Percentiles rank a stretch among this genome's conserved stretches.
These are phyloP conservation scores for Nycticebus coucang DNA, from an alignment of 2,113 vertebrate species.

Conservation along the genomic window DNA sequence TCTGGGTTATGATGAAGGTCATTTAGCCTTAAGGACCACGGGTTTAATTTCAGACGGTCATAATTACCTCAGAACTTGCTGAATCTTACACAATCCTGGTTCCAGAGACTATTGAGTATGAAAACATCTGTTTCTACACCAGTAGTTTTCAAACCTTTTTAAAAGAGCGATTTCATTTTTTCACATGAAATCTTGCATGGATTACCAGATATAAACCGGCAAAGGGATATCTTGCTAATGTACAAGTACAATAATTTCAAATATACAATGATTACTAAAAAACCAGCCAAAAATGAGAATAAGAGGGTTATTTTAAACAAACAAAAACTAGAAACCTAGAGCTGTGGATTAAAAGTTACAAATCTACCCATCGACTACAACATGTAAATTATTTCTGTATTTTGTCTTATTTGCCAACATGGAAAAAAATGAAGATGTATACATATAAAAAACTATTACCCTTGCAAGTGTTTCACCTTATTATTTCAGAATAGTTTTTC, in stretches of 20 bases:
- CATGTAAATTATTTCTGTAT: not conserved
- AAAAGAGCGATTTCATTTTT: constrained; percentile 20
- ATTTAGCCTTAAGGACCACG: not conserved
- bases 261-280: not conserved
- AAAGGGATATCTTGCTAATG: not conserved
- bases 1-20: not conserved
- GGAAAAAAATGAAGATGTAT: not conserved
- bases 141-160: not conserved
- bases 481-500: constrained; percentile 31
- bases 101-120: not conserved
- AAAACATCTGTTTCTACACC: constrained; percentile 5
- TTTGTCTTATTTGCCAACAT: constrained; percentile 9
- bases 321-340: not conserved
- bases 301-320: not conserved
- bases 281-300: not conserved
- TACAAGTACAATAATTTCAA: not conserved
- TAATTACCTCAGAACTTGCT: not conserved
- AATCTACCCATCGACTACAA: not conserved
- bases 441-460: not conserved
- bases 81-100: not conserved
- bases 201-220: not conserved
- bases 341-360: constrained; percentile 18
- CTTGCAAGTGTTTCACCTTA: not conserved
- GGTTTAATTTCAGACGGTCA: constrained; percentile 1
- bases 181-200: constrained; percentile 3